A percentile compares a stretch with the other conserved stretches of the same genome.
Conservation (phyloP, 2,797 vertebrate species). For the Eulemur coronatus region DNA sequence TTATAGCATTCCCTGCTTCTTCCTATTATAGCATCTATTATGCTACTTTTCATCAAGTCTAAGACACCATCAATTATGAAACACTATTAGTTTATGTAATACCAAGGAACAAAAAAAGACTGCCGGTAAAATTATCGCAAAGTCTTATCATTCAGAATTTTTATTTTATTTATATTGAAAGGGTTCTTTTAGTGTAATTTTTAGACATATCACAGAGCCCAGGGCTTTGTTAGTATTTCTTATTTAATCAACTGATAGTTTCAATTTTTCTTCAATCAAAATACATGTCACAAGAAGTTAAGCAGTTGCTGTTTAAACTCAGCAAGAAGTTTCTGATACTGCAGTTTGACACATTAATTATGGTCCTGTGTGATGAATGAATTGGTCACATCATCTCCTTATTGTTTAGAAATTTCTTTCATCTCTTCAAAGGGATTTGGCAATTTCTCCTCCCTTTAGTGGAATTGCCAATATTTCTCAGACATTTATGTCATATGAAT, state of each 20-base stretch:
- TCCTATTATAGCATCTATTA: neutral
- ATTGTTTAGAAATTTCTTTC: constrained; percentile 45
- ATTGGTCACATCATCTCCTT: neutral
- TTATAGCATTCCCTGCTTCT: neutral
- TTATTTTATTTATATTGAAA: constrained; percentile 27
- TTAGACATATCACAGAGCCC: constrained; percentile 23
- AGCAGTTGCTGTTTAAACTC: neutral
- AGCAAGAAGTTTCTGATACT: neutral
- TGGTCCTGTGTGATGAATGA: neutral
- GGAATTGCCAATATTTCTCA: neutral
- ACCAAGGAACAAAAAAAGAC: constrained; percentile 4
- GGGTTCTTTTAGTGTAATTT: neutral
- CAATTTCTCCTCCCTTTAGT: neutral
- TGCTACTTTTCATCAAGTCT: neutral
- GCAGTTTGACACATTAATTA: constrained; percentile 32
- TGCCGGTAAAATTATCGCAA: constrained; percentile 28
- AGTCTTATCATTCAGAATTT: constrained; percentile 23
- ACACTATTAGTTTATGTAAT: neutral
- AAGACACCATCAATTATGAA: constrained; percentile 14
- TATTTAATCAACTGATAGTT: constrained; percentile 33
- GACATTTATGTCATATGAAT: neutral
- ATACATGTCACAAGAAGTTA: neutral
- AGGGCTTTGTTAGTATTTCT: constrained; percentile 33
- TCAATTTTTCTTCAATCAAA: neutral
- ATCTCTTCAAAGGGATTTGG: constrained; percentile 27